Evolutionary conservation across 1,140 invertebrate genomes (phyloP), one percentile per base, ranked within the genome.

Genomic region (Leptinotarsa texana): DNA sequence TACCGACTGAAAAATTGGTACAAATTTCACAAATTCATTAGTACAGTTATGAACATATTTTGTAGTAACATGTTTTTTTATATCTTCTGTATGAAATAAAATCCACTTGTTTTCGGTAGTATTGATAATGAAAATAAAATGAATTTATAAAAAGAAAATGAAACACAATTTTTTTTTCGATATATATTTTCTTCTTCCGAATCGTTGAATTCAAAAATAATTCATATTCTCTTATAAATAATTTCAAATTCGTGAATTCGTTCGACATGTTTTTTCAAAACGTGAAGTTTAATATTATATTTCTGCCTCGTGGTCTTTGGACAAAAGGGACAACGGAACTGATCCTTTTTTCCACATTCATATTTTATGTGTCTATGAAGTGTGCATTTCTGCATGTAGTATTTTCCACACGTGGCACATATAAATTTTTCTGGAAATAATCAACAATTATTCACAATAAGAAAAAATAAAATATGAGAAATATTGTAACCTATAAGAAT

Each of bases 261-360:
- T 18, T 78, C 72, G 6, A 47, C 21, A 72, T 78, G 77, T 13
- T 61, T 33, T 42, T 76, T 78, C n/a, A 66, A 77, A 17, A 82
- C 67, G 69, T 82, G 79, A 49, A 74, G 63, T 61, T 83, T 83
- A 6, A 80, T 63, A 65, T 81, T 81, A 61, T 75, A 80, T 27
- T 76, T 82, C 49, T 82, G 82, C 24, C 80, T 80, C 78, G 86
- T 87, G 18, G 48, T 74, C 42, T 73, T 75, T 13, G 73, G 63
- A 63, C 79, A 80, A 73, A 67, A 76, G 1, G 82, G 80, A 78
- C 88, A 89, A 21, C 80, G 78, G 77, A 88, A 88, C 71, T 82
- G 80, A 8, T 86, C 84, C 62, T 87, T 84, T 69, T 91, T 88
- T 0, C 91, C 90, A 74, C 91, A 92, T 76, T 92, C 90, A 75